Evolutionary conservation across 2,113 vertebrate species (phyloP).

Genomic region (Corvus moneduloides): DNA sequence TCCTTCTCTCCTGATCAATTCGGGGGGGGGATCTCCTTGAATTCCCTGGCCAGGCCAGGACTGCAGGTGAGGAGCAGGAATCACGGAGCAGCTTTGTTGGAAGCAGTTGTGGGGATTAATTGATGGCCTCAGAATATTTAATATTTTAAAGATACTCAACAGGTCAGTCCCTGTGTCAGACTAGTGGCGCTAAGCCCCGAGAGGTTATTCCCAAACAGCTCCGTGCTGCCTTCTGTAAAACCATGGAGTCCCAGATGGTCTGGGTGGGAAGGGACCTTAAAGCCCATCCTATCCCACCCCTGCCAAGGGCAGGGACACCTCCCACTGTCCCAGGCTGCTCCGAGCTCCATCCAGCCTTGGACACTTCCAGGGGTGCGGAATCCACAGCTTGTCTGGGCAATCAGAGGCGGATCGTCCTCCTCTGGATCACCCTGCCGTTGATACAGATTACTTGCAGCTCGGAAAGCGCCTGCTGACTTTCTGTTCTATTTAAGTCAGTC

Average conservation of each 20-base stretch:
- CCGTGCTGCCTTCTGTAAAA: neutral
- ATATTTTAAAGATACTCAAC: rapidly evolving
- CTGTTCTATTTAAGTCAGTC: rapidly evolving
- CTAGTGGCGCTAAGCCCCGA: rapidly evolving
- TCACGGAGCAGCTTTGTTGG: neutral
- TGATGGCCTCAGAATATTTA: rapidly evolving
- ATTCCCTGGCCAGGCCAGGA: no score
- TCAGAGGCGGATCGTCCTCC: rapidly evolving
- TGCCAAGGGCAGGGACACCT: neutral
- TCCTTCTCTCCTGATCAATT: rapidly evolving
- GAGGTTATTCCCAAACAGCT: neutral
- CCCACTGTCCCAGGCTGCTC: neutral
- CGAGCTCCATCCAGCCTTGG: rapidly evolving
- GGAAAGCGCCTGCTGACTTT: neutral
- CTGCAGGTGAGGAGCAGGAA: neutral
- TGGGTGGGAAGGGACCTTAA: neutral
- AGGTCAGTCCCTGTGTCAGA: rapidly evolving
- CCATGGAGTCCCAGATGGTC: neutral
- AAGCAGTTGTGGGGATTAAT: rapidly evolving
- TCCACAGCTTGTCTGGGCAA: rapidly evolving
- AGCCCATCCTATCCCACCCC: neutral
- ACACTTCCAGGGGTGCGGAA: neutral
- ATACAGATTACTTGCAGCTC: neutral
- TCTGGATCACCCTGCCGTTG: neutral
- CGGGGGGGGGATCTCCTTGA: rapidly evolving